phyloP scores from a whole-genome alignment of 1,140 invertebrate species.

The Sycophaga agraensis region DNA sequence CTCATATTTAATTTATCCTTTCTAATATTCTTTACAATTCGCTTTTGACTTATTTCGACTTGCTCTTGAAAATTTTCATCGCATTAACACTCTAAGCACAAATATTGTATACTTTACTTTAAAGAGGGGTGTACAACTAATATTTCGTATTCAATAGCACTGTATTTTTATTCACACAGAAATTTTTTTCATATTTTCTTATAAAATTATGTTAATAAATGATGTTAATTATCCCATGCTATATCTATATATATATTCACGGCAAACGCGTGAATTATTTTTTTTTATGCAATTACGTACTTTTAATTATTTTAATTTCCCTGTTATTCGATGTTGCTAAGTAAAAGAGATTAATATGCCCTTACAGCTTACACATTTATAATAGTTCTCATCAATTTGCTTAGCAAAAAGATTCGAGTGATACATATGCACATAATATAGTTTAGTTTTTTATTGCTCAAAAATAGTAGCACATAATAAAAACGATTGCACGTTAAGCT shows the following conservation, averaged over 20 bases:
- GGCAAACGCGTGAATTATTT: conserved; percentile 12
- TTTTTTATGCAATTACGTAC: neutral
- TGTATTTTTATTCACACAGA: neutral
- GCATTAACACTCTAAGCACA: conserved; percentile 10
- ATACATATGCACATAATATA: neutral
- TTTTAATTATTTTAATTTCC: conserved; percentile 7
- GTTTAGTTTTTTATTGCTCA: neutral
- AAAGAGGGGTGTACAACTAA: neutral
- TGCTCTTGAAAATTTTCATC: neutral
- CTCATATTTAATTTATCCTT: neutral
- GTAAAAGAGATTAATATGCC: conserved; percentile 1
- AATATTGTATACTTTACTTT: conserved; percentile 13
- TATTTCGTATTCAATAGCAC: conserved; percentile 10
- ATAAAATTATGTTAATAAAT: conserved; percentile 8
- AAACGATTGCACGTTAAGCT: conserved; percentile 21
- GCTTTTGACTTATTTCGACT: neutral
- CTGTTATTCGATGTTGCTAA: conserved; percentile 13
- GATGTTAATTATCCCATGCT: conserved; percentile 17
- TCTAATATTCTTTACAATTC: neutral
- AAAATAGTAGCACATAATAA: neutral
- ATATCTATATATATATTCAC: too few species aligned
- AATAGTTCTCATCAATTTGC: neutral
- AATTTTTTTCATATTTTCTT: neutral
- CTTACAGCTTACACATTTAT: neutral
- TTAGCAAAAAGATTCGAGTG: neutral